Evolutionary conservation across 2,113 vertebrate species (phyloP).

Genomic region (Dipodomys spectabilis): DNA sequence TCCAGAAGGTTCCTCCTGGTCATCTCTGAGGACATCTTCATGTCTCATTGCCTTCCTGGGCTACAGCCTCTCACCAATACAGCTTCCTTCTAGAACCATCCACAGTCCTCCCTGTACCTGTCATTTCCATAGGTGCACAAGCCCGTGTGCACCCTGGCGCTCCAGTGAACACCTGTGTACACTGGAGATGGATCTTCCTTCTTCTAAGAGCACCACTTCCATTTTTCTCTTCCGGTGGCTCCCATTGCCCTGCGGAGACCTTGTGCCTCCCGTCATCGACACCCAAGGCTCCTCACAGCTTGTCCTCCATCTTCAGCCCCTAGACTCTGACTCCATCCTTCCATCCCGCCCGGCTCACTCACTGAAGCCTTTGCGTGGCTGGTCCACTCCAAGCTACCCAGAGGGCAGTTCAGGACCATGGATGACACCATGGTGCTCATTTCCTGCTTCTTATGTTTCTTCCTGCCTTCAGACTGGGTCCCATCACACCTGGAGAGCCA

Average conservation of each 20-base stretch:
- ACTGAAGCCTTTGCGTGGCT: too few relatives aligned
- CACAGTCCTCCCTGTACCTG: too few relatives aligned
- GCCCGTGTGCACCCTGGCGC: too few relatives aligned
- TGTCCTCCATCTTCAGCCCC: background rate
- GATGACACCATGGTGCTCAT: too few relatives aligned
- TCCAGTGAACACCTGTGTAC: too few relatives aligned
- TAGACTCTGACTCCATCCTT: background rate
- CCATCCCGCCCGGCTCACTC: background rate
- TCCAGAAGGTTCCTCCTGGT: background rate
- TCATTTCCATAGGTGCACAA: background rate
- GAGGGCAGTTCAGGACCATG: too few relatives aligned
- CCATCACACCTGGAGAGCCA: too few relatives aligned
- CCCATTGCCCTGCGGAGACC: background rate
- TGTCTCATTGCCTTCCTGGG: background rate
- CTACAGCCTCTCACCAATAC: background rate
- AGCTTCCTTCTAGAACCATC: background rate
- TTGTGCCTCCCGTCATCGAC: background rate
- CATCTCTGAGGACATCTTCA: background rate
- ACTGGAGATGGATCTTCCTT: background rate
- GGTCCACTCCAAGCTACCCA: too few relatives aligned
- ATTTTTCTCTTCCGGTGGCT: background rate
- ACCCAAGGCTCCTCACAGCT: background rate
- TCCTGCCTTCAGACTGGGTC: too few relatives aligned
- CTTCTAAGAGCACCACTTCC: background rate
- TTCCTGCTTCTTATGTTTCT: too few relatives aligned